Evolutionary conservation across 2,113 vertebrate species (phyloP).

Genomic region (Oreocharis arfaki): DNA sequence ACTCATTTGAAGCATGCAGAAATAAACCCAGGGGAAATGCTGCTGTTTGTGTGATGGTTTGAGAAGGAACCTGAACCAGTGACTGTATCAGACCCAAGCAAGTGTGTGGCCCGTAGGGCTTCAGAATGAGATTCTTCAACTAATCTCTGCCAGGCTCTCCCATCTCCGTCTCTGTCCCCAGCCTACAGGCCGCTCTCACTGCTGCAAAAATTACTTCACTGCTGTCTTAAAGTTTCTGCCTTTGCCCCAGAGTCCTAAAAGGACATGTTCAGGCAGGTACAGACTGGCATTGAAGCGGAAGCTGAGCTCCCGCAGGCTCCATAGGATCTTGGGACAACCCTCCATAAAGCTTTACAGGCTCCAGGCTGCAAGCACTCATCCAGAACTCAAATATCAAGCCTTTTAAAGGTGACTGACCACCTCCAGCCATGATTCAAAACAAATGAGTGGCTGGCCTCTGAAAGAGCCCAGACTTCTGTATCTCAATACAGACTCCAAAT

Average conservation of each 20-base stretch:
- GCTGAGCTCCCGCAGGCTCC: too few species aligned
- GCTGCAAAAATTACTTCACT: not conserved
- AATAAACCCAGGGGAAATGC: not conserved
- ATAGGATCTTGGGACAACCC: not conserved
- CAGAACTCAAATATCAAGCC: not conserved
- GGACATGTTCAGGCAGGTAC: not conserved
- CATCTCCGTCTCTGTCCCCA: not conserved
- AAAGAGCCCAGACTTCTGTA: not conserved
- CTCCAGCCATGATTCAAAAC: not conserved
- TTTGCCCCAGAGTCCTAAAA: not conserved
- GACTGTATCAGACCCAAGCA: not conserved
- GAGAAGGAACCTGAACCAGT: not conserved
- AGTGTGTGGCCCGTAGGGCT: rapidly evolving
- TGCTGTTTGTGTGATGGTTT: not conserved
- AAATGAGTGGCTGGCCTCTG: not conserved
- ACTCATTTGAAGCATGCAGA: not conserved
- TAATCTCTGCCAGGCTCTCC: not conserved
- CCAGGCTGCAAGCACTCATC: not conserved
- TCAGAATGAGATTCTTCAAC: not conserved
- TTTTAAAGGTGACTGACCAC: not conserved
- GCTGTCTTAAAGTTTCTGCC: not conserved
- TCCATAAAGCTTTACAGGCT: not conserved
- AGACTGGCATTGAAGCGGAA: not conserved
- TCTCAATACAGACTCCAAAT: not conserved
- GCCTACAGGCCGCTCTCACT: not conserved